Base-by-base conservation (phyloP, 2,797 vertebrate genomes). In the Hafferia zeledoni region DNA sequence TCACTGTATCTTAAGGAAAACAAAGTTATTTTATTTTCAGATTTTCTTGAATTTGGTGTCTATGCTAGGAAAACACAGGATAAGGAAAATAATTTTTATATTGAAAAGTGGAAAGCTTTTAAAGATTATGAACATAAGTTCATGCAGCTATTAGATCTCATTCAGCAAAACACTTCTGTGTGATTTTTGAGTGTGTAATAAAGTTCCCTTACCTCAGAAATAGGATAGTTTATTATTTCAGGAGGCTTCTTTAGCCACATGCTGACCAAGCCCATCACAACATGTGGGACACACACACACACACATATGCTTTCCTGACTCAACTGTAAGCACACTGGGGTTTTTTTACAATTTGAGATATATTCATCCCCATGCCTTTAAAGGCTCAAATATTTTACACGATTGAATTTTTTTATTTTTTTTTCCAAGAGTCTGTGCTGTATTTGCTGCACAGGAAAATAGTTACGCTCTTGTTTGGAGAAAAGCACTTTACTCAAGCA, bases 221-320 rank as follows among this genome's bases (percentile, higher is more conserved):
- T 0, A 23, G 28, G 6, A 39, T 11, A 17, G 39, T 31, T 71
- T 59, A 13, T 9, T 71, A 55, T 57, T 68, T 77, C 49, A 63
- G 33, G 16, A 72, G 22, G 5, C 3, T 68, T 4, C 39, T 87
- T 84, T 30, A 80, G 16, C 15, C 44, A 23, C 2, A 1, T 23
- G 31, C 17, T 47, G 44, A 61, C 20, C 68, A 69, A 33, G 41
- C 17, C 24, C 47, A 57, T 16, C 18, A 17, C 17, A 47, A 7
- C 22, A 7, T 0, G 1, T 8, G 33, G 28, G 24, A 33, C 10
- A 11, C 1, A 44, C 33, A 46, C 6, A 41, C 41, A 41, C 16
- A 41, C 17, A 41, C 41, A 41, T 28, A 35, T 13, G 11, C 37
- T 65, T 3, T 1, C 15, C 20, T 53, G 25, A 41, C 43, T 65